Percentiles rank a stretch among this genome's conserved stretches.
phyloP scores from a whole-genome alignment of 2,113 vertebrate genomes.

The Alouatta palliata region DNA sequence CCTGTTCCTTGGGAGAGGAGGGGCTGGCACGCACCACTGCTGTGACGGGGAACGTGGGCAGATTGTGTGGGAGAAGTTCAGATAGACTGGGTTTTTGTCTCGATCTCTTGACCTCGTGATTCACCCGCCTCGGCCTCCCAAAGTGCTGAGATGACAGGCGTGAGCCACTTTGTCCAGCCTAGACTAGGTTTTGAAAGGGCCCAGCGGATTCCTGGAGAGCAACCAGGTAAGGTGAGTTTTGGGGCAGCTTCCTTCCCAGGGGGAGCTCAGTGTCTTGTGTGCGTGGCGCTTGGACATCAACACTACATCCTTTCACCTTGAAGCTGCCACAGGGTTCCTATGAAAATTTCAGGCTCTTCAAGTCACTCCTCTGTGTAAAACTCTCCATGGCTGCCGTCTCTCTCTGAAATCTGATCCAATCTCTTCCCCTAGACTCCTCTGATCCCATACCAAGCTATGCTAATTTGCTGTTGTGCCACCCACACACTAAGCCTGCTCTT shows the following conservation, averaged over 20 bases:
- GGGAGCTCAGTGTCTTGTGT: not conserved
- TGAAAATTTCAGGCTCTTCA: not conserved
- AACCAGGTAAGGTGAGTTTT: not conserved
- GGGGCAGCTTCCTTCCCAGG: not conserved
- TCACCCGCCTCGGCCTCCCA: no score
- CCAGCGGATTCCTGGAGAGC: not conserved
- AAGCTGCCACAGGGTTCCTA: not conserved
- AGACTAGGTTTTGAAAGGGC: not conserved
- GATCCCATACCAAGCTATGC: rapidly evolving
- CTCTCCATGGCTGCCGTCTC: not conserved
- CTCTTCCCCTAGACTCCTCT: not conserved
- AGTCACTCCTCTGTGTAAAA: not conserved
- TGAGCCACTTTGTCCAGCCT: no score
- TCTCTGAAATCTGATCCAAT: not conserved
- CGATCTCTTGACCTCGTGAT: no score
- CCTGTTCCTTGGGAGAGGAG: rapidly evolving
- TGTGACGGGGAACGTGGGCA: not conserved
- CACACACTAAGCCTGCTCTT: not conserved
- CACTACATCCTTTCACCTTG: not conserved
- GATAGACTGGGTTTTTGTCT: no score
- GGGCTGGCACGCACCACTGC: no score
- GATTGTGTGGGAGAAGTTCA: not conserved
- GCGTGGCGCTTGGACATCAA: not conserved
- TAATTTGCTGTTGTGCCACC: not conserved
- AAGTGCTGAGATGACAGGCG: no score